phyloP scores from a whole-genome alignment of 2,113 vertebrate species.

The Polyodon spathula region DNA sequence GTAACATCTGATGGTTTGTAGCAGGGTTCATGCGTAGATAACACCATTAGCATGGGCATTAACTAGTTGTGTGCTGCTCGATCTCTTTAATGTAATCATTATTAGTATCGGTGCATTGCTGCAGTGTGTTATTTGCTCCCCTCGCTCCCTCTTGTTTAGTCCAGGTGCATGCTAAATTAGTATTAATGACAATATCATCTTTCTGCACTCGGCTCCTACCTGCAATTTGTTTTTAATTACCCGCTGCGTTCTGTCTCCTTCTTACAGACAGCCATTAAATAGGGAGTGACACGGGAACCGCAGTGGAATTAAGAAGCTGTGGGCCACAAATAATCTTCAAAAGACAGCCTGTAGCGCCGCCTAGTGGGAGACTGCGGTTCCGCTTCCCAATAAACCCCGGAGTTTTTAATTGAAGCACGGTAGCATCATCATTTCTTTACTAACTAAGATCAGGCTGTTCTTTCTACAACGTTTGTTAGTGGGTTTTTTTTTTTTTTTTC shows the following conservation, averaged over 20 bases:
- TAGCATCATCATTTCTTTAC: too few species aligned
- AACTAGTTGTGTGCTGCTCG: neutral
- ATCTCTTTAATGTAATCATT: neutral
- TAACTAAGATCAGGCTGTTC: too few species aligned
- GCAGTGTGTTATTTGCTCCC: constrained; percentile 46
- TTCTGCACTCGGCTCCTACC: constrained; percentile 85
- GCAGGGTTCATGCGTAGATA: too few species aligned
- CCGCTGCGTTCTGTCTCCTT: constrained; percentile 77
- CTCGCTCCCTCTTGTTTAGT: constrained; percentile 61
- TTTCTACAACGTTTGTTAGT: too few species aligned
- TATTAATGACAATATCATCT: constrained; percentile 84
- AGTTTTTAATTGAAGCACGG: too few species aligned
- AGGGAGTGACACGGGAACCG: constrained; percentile 22
- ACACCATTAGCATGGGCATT: too few species aligned
- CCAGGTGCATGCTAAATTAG: constrained; percentile 81
- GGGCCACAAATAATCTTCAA: constrained; percentile 13
- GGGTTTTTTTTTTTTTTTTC: too few species aligned
- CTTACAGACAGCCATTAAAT: constrained; percentile 72
- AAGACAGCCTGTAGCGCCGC: constrained; percentile 58
- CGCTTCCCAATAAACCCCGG: neutral
- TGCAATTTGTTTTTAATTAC: constrained; percentile 93
- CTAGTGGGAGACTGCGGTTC: constrained; percentile 46
- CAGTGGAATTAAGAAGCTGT: constrained; percentile 16
- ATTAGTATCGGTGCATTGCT: neutral
- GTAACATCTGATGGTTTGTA: too few species aligned